Evolutionary conservation across 2,888 invertebrate genomes (phyloP).

Genomic region (Drosophila robusta): DNA sequence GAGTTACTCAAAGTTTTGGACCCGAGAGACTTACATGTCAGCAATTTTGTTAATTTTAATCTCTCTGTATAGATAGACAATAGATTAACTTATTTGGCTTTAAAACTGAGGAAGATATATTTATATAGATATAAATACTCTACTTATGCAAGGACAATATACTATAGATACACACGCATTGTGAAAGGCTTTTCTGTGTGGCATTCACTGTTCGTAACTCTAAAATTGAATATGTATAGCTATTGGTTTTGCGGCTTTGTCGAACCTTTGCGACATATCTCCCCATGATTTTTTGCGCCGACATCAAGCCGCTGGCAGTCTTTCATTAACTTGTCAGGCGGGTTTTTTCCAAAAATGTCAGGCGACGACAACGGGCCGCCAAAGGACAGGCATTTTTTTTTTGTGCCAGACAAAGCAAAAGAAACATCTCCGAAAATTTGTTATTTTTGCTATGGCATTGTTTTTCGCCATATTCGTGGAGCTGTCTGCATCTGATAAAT

Average conservation of each 20-base stretch:
- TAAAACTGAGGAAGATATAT: too few relatives aligned
- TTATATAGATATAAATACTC: too few relatives aligned
- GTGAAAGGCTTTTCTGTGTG: not conserved
- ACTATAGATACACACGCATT: too few relatives aligned
- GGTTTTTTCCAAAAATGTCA: constrained; percentile 58
- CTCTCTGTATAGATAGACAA: too few relatives aligned
- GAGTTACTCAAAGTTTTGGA: too few relatives aligned
- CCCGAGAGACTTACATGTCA: too few relatives aligned
- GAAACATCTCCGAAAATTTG: constrained; percentile 43
- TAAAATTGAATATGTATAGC: constrained; percentile 20
- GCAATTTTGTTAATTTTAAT: too few relatives aligned
- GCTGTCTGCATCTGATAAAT: constrained; percentile 74
- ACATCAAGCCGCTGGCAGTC: constrained; percentile 46
- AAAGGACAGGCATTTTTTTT: constrained; percentile 25
- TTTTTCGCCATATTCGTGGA: constrained; percentile 21
- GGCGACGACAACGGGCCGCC: constrained; percentile 37
- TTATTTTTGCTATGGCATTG: constrained; percentile 25
- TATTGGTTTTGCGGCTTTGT: constrained; percentile 19
- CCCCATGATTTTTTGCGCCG: constrained; percentile 8
- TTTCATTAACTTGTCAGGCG: constrained; percentile 75
- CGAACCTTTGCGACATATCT: constrained; percentile 19
- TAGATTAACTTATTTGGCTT: too few relatives aligned
- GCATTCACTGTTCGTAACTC: not conserved
- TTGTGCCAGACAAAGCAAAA: constrained; percentile 52
- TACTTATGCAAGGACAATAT: too few relatives aligned